phyloP scores from a whole-genome alignment of 2,113 vertebrate genomes.

The Otocyon megalotis region DNA sequence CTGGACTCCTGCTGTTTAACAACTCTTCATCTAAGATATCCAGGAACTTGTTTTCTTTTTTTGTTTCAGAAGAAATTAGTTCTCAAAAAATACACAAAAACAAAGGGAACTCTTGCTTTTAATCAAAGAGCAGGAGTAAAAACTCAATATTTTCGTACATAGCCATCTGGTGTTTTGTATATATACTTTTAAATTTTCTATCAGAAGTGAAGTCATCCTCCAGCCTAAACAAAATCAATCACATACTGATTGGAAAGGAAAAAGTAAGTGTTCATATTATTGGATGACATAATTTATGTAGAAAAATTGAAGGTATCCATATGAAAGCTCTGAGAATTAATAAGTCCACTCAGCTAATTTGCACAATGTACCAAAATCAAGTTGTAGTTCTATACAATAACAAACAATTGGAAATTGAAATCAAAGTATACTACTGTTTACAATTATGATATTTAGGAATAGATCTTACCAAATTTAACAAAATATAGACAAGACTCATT shows the following conservation, averaged over 20 bases:
- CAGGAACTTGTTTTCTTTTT: background rate
- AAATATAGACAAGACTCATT: background rate
- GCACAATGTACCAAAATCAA: background rate
- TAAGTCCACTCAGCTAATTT: background rate
- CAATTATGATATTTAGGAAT: background rate
- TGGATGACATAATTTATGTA: background rate
- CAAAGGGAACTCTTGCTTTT: constrained; percentile 36
- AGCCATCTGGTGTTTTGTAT: constrained; percentile 23
- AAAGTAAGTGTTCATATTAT: background rate
- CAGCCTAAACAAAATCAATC: background rate
- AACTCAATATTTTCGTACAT: constrained; percentile 32
- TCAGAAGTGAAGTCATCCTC: background rate
- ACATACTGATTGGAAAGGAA: background rate
- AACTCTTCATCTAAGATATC: background rate
- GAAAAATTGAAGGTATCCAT: background rate
- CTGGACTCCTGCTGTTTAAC: background rate
- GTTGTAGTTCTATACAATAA: background rate
- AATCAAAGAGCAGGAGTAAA: constrained; percentile 1
- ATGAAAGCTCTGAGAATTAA: background rate
- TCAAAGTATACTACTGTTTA: background rate
- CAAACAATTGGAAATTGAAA: background rate
- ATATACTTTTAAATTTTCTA: background rate
- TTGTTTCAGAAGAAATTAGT: constrained; percentile 15
- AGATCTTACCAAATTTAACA: background rate
- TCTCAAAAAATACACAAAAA: constrained; percentile 15